phyloP scores from a whole-genome alignment of 2,113 vertebrate species.

The Oncorhynchus masou region DNA sequence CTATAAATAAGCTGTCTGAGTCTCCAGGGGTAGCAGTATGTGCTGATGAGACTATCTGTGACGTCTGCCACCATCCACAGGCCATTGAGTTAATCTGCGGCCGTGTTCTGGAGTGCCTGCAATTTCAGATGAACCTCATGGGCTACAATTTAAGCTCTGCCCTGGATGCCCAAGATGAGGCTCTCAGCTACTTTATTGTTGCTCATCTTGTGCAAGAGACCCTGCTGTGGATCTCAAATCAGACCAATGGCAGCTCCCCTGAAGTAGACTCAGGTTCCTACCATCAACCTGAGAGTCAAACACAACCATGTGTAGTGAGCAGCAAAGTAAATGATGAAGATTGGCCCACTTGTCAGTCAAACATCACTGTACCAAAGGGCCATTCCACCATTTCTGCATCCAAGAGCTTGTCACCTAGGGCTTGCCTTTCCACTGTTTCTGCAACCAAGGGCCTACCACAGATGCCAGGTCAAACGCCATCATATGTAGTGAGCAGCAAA shows the following conservation, averaged over 20 bases:
- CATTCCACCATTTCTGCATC: too few species aligned
- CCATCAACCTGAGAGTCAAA: too few species aligned
- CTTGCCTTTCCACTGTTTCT: not conserved
- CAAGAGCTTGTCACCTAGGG: not conserved
- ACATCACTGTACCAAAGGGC: too few species aligned
- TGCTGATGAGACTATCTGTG: not conserved
- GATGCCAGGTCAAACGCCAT: not conserved
- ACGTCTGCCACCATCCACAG: not conserved
- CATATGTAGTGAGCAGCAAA: too few species aligned
- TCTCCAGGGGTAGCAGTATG: not conserved
- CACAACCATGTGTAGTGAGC: too few species aligned
- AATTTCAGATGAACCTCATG: not conserved
- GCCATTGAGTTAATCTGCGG: not conserved
- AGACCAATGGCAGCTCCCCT: not conserved
- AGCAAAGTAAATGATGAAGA: too few species aligned
- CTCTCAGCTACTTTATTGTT: not conserved
- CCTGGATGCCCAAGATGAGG: conserved; percentile 2
- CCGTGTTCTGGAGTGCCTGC: not conserved
- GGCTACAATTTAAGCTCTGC: not conserved
- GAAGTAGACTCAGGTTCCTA: not conserved
- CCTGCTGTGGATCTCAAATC: conserved; percentile 1
- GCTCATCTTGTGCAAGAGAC: conserved; percentile 8
- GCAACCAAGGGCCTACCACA: not conserved
- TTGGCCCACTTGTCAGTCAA: too few species aligned
- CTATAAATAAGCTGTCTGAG: not conserved